Base-by-base conservation (phyloP, 2,888 invertebrate species). In the Thyatira batis region DNA sequence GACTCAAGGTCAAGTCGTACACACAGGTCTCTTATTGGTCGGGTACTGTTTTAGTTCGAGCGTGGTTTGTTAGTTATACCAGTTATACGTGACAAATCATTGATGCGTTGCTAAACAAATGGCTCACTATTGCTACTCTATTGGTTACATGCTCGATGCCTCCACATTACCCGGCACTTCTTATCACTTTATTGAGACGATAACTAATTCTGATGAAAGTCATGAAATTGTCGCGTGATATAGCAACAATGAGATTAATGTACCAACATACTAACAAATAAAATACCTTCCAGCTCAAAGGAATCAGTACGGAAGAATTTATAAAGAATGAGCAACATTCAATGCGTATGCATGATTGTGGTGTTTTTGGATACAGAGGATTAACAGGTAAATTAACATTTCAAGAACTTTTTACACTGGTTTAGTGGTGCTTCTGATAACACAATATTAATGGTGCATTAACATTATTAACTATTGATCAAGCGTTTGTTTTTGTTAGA, bases 271-370 rank as follows among this genome's bases (percentile, higher is more conserved):
- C 13, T 23, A 21, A 17, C 5, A 11, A 20, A 20, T 17, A 48
- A 51, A 23, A 13, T 13, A 20, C 20, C 28, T 85, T 87, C 55
- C 88, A 94, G 88, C 93, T 95, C 43, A 93, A 94, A 71, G 97
- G 97, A 55, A 95, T 96, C 61, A 95, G 95, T 60, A 94, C 96
- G 17, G 94, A 95, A 56, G 93, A 95, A 61, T 96, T 97, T 72
- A 93, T 96, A 44, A 94, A 94, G 72, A 94, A 95, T 57, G 95
- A 96, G 66, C 95, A 96, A 63, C 93, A 95, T 80, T 94, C 95
- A 50, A 94, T 93, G 80, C 93, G 95, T 44, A 93, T 95, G 81
- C 94, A 95, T 71, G 96, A 96, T 77, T 95, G 95, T 49, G 95
- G 95, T 33, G 94, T 95, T 21, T 93, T 95, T 69, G 96, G 96